Evolutionary conservation across 2,113 vertebrate genomes (phyloP), one percentile per base, ranked within the genome.

Genomic region (Oxygymnocypris stewartii): DNA sequence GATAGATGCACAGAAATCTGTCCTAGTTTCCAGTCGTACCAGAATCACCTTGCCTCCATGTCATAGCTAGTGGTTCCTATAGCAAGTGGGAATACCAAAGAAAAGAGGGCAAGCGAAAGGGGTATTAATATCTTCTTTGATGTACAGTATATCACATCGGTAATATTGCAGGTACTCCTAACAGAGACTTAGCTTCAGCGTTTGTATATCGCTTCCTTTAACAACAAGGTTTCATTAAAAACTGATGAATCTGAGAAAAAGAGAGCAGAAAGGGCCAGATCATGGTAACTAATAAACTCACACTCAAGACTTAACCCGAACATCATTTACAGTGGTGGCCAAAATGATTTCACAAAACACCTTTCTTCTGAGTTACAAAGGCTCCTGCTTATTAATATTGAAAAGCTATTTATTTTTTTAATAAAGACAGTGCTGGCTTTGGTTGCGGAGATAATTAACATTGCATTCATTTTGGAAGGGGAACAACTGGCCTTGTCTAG

Each of bases 51-150:
- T 75, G 47, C 25, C 25, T 78, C 28, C 42, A 0, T 78, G 76
- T 54, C 49, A 16, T 54, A 31, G 76, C 76, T 54, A 31, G 31
- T 40, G 69, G 69, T 40, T 73, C 69, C 69, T 18, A 40, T 0
- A 73, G 69, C 69, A 78, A 78, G 16, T 78, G 76, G 49, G 76
- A 78, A 78, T 78, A 78, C 47, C 28, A 54, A 54, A 35, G 76
- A 78, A 78, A 78, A 54, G 28, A 78, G 76, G 76, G 44, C 76
- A 78, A 54, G 76, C 23, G 20, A 54, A 28, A 20, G 16, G 28
- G 49, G 28, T 78, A 78, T 78, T 78, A 35, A 54, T 78, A 54
- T 78, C 76, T 35, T 28, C 76, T 78, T 54, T 78, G 76, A 78
- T 54, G 76, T 78, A 78, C 7, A 31, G 47, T 51, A 35, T 51